Evolutionary conservation across 2,797 vertebrate genomes (phyloP).

Genomic region (Chromis chromis): DNA sequence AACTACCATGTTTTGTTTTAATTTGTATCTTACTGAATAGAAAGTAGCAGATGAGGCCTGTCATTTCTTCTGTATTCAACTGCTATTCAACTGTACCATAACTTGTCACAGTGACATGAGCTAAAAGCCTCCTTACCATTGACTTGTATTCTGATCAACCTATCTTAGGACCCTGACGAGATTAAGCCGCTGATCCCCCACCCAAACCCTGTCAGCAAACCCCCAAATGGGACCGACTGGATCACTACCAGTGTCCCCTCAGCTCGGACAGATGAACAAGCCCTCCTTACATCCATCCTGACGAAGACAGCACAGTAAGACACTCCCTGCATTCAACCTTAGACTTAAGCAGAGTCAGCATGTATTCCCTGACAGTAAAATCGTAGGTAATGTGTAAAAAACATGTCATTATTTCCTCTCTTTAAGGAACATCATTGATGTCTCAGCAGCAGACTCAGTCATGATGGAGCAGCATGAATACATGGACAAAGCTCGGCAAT

Average conservation of each 20-base stretch:
- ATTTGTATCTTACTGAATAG: not conserved
- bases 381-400: not conserved
- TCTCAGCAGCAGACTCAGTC: constrained; percentile 95
- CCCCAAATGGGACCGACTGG: constrained; percentile 28
- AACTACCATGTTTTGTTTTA: not conserved
- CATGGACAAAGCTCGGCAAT: constrained; percentile 96
- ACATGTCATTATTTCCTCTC: not conserved
- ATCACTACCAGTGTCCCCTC: constrained; percentile 85
- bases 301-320: constrained; percentile 94
- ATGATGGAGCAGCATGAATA: constrained; percentile 98
- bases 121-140: not conserved
- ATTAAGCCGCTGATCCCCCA: constrained; percentile 89
- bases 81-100: not conserved
- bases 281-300: constrained; percentile 93
- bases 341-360: not conserved
- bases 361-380: not conserved
- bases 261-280: constrained; percentile 93
- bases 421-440: constrained; percentile 95
- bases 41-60: not conserved
- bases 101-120: not conserved
- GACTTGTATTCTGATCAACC: not conserved
- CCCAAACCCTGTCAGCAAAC: constrained; percentile 89
- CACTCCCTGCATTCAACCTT: not conserved
- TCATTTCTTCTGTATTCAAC: not conserved
- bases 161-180: constrained; percentile 86